Percentiles rank a stretch among this genome's conserved stretches.
phyloP scores from a whole-genome alignment of 1,140 invertebrate genomes.

The Augochlora pura region DNA sequence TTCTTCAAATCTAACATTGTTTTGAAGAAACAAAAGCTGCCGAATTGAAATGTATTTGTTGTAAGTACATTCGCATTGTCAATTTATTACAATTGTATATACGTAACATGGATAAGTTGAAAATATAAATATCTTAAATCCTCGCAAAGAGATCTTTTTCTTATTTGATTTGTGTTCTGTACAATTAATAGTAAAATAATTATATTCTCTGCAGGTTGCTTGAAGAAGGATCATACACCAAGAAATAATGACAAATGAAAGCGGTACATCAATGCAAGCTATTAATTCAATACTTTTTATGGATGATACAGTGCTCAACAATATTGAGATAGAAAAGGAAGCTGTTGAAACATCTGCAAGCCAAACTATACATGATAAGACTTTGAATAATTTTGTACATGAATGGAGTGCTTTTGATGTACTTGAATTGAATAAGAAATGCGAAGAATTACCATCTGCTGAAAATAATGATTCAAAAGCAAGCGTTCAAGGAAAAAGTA shows the following conservation, averaged over 20 bases:
- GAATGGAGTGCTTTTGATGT: slow-evolving; percentile 21
- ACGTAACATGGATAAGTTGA: too few relatives aligned
- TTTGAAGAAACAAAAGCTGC: too few relatives aligned
- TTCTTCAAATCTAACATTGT: too few relatives aligned
- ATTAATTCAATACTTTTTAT: slow-evolving; percentile 49
- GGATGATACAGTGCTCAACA: slow-evolving; percentile 56
- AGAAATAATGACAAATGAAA: not conserved
- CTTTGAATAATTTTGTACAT: not conserved
- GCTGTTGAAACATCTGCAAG: not conserved
- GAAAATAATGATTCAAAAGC: not conserved
- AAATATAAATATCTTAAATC: too few relatives aligned
- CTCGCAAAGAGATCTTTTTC: too few relatives aligned
- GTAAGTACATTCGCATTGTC: too few relatives aligned
- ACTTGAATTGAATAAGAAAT: not conserved
- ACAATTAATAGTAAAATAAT: not conserved
- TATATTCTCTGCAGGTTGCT: not conserved
- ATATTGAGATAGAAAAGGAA: slow-evolving; percentile 37
- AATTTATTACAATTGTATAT: too few relatives aligned
- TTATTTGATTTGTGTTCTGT: not conserved
- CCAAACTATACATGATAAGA: not conserved
- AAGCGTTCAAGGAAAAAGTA: slow-evolving; percentile 3
- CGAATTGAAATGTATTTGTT: too few relatives aligned
- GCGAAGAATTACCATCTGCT: not conserved
- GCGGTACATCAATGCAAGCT: not conserved
- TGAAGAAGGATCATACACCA: not conserved